Conservation (phyloP, 2,888 invertebrate species). For the Agrilus cyanescens region DNA sequence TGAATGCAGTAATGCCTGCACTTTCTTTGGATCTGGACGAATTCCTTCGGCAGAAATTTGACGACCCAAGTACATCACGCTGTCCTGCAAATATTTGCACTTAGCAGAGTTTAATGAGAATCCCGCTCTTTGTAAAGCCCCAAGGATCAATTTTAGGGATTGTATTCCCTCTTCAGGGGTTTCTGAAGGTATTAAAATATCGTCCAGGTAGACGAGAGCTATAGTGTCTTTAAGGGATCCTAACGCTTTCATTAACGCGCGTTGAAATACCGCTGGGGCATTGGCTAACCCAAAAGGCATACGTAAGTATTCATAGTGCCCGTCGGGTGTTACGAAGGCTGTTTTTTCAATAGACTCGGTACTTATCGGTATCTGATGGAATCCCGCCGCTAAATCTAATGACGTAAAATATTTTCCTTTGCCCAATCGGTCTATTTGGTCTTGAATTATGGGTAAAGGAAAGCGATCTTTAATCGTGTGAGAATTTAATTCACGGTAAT, state of each 20-base stretch:
- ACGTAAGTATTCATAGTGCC: no score
- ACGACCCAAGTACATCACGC: slow-evolving; percentile 15
- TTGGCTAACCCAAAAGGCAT: no score
- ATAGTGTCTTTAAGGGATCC: no score
- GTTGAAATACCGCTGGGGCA: no score
- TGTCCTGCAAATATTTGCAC: slow-evolving; percentile 11
- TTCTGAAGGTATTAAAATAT: slow-evolving; percentile 9
- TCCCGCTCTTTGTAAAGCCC: neutral
- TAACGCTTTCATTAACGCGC: no score
- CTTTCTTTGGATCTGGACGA: slow-evolving; percentile 13
- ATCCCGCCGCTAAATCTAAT: slow-evolving; percentile 1
- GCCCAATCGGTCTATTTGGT: neutral
- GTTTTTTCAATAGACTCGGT: slow-evolving; percentile 1
- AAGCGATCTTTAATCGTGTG: slow-evolving; percentile 1
- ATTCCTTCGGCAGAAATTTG: slow-evolving; percentile 11
- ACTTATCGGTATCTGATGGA: slow-evolving; percentile 1
- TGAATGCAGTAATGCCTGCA: slow-evolving; percentile 12
- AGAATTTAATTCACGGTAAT: neutral
- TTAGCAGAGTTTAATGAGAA: no score
- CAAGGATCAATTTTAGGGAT: neutral
- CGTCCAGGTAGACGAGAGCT: no score
- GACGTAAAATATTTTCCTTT: slow-evolving; percentile 1
- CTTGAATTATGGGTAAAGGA: neutral
- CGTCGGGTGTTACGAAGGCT: no score
- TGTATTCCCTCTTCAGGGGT: slow-evolving; percentile 5